Evolutionary conservation across 2,797 vertebrate genomes (phyloP).

Genomic region (Scarus forsteni): DNA sequence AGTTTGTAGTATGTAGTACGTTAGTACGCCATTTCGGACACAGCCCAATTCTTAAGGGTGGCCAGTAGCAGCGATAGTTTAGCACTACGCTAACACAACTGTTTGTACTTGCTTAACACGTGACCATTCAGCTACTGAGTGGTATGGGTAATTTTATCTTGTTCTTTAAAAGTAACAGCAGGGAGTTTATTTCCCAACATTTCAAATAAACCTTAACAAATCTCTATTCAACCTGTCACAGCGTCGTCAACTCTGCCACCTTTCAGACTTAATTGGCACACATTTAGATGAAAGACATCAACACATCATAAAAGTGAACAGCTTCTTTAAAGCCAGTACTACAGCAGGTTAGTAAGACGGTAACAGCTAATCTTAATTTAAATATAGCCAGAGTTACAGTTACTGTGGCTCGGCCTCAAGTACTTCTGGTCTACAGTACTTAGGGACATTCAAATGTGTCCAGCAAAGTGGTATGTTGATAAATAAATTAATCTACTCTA

Average conservation of each 20-base stretch:
- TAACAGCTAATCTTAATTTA: slow-evolving; percentile 48
- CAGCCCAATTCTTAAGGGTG: neutral
- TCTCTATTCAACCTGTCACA: slow-evolving; percentile 25
- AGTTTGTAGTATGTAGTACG: no score
- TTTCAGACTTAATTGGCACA: slow-evolving; percentile 27
- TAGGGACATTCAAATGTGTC: slow-evolving; percentile 57
- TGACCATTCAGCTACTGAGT: neutral
- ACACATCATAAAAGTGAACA: slow-evolving; percentile 34
- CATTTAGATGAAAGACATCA: slow-evolving; percentile 36
- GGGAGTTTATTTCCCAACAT: neutral
- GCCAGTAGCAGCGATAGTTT: neutral
- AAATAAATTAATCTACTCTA: slow-evolving; percentile 43
- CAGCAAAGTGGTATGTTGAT: slow-evolving; percentile 49
- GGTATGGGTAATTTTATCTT: neutral
- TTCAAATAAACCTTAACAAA: slow-evolving; percentile 10
- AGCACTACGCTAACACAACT: neutral
- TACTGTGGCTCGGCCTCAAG: slow-evolving; percentile 61
- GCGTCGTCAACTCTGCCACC: slow-evolving; percentile 29
- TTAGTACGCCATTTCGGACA: no score
- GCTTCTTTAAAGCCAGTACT: slow-evolving; percentile 40
- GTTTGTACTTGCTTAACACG: neutral
- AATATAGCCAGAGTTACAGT: slow-evolving; percentile 45
- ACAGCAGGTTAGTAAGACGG: slow-evolving; percentile 57
- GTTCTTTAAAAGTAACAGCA: neutral
- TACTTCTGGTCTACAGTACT: slow-evolving; percentile 71